Percentiles rank a stretch among this genome's conserved stretches.
Conservation (phyloP, 2,888 invertebrate genomes). For the Elegia similella region DNA sequence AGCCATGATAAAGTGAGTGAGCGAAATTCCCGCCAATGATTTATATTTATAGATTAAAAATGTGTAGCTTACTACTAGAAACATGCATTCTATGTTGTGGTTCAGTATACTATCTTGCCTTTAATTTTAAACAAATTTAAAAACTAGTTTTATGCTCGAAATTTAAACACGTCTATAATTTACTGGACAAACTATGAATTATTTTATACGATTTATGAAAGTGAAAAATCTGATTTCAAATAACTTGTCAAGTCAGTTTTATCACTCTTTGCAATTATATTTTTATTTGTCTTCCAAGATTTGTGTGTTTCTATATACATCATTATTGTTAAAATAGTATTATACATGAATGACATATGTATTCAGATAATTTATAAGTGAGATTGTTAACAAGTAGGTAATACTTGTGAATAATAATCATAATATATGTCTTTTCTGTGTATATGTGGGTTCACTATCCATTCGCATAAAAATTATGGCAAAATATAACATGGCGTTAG, state of each 20-base stretch:
- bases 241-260: no score
- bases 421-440: not conserved
- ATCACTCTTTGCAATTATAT: not conserved
- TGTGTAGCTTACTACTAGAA: not conserved
- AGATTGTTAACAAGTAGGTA: not conserved
- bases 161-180: no score
- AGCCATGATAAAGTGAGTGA: slow-evolving; percentile 7
- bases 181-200: no score
- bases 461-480: no score
- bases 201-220: no score
- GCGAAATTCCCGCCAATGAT: slow-evolving; percentile 9
- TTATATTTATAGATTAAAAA: not conserved
- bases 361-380: not conserved
- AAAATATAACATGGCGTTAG: no score
- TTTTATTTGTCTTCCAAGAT: slow-evolving; percentile 6
- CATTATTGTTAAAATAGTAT: not conserved
- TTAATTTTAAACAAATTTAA: no score
- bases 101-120: not conserved
- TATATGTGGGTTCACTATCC: no score
- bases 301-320: not conserved
- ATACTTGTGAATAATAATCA: not conserved
- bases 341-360: not conserved
- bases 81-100: not conserved
- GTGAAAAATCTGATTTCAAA: no score
- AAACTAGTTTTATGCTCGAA: no score